Percentiles rank a stretch among this genome's conserved stretches.
Conservation (phyloP, 2,113 vertebrate species). For the Ramphastos sulfuratus region DNA sequence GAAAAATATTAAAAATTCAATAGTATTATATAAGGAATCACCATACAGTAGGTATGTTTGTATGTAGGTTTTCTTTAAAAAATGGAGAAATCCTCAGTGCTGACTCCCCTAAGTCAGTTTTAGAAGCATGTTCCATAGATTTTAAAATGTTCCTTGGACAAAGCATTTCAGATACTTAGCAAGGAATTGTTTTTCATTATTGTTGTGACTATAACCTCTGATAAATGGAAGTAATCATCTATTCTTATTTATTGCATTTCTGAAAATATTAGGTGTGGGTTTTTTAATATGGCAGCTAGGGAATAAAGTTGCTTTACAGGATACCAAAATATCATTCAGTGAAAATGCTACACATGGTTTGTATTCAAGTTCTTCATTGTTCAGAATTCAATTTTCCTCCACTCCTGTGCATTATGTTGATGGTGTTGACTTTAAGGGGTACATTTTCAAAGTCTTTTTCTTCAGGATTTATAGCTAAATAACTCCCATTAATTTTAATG, state of each 20-base stretch:
- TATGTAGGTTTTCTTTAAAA: not conserved
- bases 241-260: constrained; percentile 53
- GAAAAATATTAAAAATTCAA: not conserved
- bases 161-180: not conserved
- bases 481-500: constrained; percentile 70
- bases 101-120: not conserved
- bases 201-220: constrained; percentile 38
- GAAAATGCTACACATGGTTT: constrained; percentile 64
- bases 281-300: constrained; percentile 73
- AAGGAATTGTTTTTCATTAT: constrained; percentile 43
- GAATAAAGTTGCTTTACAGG: constrained; percentile 73
- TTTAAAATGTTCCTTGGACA: not conserved
- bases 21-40: not conserved
- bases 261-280: constrained; percentile 67
- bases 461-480: constrained; percentile 52
- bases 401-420: not conserved
- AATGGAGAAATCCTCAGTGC: not conserved
- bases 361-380: constrained; percentile 53
- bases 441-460: constrained; percentile 53
- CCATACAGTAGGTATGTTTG: not conserved
- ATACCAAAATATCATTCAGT: constrained; percentile 59
- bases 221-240: constrained; percentile 65
- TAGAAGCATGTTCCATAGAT: not conserved
- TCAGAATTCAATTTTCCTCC: constrained; percentile 60
- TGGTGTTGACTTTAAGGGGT: constrained; percentile 54